Evolutionary conservation across 1,140 invertebrate genomes (phyloP).

Genomic region (Coenobita brevimanus): DNA sequence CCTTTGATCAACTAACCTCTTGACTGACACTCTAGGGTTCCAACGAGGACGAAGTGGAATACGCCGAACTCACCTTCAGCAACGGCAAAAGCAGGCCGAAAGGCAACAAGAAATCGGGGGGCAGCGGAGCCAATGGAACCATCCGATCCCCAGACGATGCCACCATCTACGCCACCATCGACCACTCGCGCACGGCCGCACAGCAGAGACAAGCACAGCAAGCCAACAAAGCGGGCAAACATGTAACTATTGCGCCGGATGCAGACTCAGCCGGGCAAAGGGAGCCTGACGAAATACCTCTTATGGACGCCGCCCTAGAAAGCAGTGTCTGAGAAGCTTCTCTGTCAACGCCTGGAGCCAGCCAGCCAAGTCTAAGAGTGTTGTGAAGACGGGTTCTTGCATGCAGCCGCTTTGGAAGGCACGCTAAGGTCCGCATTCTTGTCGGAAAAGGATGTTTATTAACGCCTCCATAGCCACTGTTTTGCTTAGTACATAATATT

Average conservation of each 20-base stretch:
- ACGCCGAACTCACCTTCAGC: constrained; percentile 80
- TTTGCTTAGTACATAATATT: no score
- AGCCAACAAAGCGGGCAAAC: not conserved
- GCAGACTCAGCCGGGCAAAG: not conserved
- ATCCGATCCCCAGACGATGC: constrained; percentile 74
- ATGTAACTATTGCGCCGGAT: not conserved
- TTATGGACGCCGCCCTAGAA: constrained; percentile 51
- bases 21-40: no score
- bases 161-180: constrained; percentile 83
- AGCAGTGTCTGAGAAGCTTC: constrained; percentile 43
- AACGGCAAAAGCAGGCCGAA: constrained; percentile 58
- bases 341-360: no score
- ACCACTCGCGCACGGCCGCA: constrained; percentile 75
- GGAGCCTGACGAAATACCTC: constrained; percentile 45
- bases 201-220: constrained; percentile 4
- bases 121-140: constrained; percentile 31
- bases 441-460: no score
- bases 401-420: no score
- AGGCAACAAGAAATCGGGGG: constrained; percentile 15
- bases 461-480: no score
- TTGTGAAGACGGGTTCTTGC: no score
- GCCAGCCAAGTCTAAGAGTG: no score
- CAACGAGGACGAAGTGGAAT: constrained; percentile 79
- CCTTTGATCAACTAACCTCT: no score
- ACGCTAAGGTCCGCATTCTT: no score